Conservation (phyloP, 1,140 invertebrate genomes). For the Achatina immaculata region DNA sequence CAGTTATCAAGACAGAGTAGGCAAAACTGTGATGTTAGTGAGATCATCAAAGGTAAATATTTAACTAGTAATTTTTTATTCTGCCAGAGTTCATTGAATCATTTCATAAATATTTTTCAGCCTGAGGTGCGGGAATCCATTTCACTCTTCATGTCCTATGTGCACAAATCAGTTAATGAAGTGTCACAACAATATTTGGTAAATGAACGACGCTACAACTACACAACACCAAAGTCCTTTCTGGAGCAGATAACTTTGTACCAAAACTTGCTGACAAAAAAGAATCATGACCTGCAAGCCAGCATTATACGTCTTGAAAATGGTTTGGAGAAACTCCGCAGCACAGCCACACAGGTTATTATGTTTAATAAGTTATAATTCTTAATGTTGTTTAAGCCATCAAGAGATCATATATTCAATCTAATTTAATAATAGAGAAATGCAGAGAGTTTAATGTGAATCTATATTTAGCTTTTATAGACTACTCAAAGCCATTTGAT, state of each 20-base stretch:
- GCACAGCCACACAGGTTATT: conserved; percentile 81
- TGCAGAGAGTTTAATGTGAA: too few species aligned
- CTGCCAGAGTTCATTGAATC: too few species aligned
- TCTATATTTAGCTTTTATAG: too few species aligned
- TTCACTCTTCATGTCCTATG: conserved; percentile 93
- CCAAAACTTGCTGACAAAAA: conserved; percentile 85
- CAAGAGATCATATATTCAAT: background rate
- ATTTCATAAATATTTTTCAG: conserved; percentile 52
- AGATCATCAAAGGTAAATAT: too few species aligned
- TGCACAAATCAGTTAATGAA: conserved; percentile 92
- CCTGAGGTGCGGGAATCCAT: conserved; percentile 72
- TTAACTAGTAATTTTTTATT: too few species aligned
- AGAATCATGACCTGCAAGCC: conserved; percentile 84
- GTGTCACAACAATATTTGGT: conserved; percentile 87
- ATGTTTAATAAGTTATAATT: background rate
- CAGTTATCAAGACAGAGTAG: too few species aligned
- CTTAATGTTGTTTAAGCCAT: background rate
- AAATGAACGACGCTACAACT: conserved; percentile 94
- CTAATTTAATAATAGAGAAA: background rate
- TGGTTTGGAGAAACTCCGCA: conserved; percentile 90
- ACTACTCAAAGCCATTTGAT: too few species aligned
- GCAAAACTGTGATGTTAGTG: too few species aligned
- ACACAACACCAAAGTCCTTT: conserved; percentile 97
- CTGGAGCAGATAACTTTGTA: conserved; percentile 95
- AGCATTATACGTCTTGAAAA: conserved; percentile 91